Conservation (phyloP, 2,888 invertebrate species). For the Rambutsinella grinnellia region DNA sequence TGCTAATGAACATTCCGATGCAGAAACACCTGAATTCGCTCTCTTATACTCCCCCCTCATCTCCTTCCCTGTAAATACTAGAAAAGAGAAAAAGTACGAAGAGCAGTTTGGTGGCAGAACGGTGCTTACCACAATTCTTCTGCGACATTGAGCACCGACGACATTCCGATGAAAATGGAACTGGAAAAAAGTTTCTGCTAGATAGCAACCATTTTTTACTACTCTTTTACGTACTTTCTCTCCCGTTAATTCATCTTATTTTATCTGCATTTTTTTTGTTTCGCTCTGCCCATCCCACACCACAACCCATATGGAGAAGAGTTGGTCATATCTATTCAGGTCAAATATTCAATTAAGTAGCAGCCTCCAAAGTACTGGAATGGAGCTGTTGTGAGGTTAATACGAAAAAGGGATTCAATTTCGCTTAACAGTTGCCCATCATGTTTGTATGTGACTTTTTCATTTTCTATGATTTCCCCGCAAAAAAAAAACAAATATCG, state of each 20-base stretch:
- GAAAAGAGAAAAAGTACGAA: too few relatives aligned
- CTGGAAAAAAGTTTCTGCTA: not conserved
- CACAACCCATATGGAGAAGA: not conserved
- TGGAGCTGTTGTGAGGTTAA: not conserved
- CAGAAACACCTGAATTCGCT: constrained; percentile 61
- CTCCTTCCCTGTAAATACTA: too few relatives aligned
- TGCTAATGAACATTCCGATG: constrained; percentile 64
- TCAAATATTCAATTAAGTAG: not conserved
- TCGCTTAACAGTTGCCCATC: too few relatives aligned
- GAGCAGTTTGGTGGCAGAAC: constrained; percentile 34
- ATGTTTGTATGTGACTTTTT: constrained; percentile 20
- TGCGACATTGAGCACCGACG: constrained; percentile 51
- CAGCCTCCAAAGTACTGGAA: not conserved
- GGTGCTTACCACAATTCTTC: constrained; percentile 49
- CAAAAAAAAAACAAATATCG: too few relatives aligned
- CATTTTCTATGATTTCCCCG: not conserved
- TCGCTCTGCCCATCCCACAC: too few relatives aligned
- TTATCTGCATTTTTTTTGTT: constrained; percentile 26
- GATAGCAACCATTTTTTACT: not conserved
- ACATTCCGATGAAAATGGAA: constrained; percentile 32
- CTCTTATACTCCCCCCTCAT: not conserved
- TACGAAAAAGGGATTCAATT: not conserved
- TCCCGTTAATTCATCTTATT: constrained; percentile 20
- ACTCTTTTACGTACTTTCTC: not conserved
- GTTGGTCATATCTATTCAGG: not conserved